Percentiles rank a stretch among this genome's conserved stretches.
Conservation (phyloP, 2,797 vertebrate genomes). For the Myotis vivesi region DNA sequence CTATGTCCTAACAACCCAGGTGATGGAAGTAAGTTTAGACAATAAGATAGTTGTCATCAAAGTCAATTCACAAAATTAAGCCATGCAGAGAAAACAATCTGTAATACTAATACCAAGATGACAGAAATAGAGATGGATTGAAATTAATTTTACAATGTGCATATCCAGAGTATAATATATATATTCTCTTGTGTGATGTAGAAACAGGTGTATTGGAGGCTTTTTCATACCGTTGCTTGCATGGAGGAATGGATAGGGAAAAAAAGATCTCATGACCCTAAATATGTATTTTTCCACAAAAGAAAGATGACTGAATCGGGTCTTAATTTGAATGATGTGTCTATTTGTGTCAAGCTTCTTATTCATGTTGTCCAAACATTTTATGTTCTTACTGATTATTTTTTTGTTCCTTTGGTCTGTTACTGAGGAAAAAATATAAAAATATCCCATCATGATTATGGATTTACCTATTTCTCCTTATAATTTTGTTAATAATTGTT, state of each 20-base stretch:
- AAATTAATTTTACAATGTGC: neutral
- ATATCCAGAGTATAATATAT: neutral
- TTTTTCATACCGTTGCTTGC: neutral
- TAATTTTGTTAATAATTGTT: constrained; percentile 5
- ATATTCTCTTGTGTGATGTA: neutral
- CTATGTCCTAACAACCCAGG: neutral
- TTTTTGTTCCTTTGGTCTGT: neutral
- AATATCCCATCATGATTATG: neutral
- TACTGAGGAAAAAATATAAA: neutral
- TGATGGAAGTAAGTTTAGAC: neutral
- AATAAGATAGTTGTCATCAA: neutral
- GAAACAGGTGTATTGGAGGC: neutral
- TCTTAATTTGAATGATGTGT: neutral
- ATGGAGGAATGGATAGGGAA: neutral
- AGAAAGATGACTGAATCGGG: neutral
- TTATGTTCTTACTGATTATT: neutral
- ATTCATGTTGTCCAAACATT: neutral
- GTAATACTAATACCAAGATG: neutral
- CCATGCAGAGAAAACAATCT: neutral
- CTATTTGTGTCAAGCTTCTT: neutral
- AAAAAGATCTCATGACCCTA: neutral
- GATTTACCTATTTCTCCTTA: neutral
- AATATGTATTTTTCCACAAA: neutral
- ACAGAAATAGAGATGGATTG: neutral
- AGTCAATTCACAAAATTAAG: constrained; percentile 7